These are phyloP conservation scores for Pogona vitticeps DNA, from an alignment of 2,113 vertebrate species.

Conservation along the genomic window DNA sequence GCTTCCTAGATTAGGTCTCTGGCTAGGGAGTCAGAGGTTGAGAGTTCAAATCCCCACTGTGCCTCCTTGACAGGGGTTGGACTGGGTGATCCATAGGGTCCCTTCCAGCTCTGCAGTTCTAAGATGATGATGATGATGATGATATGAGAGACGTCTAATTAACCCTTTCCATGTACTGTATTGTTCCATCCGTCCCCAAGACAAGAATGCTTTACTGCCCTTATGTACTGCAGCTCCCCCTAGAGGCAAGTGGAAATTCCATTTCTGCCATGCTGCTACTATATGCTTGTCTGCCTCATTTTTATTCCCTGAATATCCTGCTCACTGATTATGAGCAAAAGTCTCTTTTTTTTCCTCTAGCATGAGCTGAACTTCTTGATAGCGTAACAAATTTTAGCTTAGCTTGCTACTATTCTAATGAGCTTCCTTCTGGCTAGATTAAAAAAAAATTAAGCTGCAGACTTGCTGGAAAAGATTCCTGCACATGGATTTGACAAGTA, in stretches of 20 bases:
- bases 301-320: slow-evolving; percentile 51
- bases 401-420: slow-evolving; percentile 54
- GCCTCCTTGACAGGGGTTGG: too few relatives aligned
- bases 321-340: slow-evolving; percentile 43
- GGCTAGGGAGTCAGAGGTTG: too few relatives aligned
- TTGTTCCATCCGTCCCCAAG: too few relatives aligned
- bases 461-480: slow-evolving; percentile 60
- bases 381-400: slow-evolving; percentile 62
- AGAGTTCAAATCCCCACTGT: too few relatives aligned
- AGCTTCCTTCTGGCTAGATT: slow-evolving; percentile 63
- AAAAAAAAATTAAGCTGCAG: slow-evolving; percentile 45
- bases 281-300: neutral
- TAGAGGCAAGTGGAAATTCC: slow-evolving; percentile 25
- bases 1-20: too few relatives aligned
- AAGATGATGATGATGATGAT: too few relatives aligned
- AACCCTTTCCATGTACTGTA: too few relatives aligned
- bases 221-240: slow-evolving; percentile 29
- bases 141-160: too few relatives aligned
- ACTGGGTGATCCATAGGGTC: neutral
- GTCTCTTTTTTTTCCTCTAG: slow-evolving; percentile 27
- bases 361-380: slow-evolving; percentile 56
- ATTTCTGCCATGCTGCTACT: slow-evolving; percentile 17
- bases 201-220: neutral
- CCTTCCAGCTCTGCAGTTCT: too few relatives aligned
- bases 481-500: slow-evolving; percentile 49